Evolutionary conservation across 2,797 vertebrate species (phyloP), one percentile per base, ranked within the genome.

Genomic region (Periparus ater): DNA sequence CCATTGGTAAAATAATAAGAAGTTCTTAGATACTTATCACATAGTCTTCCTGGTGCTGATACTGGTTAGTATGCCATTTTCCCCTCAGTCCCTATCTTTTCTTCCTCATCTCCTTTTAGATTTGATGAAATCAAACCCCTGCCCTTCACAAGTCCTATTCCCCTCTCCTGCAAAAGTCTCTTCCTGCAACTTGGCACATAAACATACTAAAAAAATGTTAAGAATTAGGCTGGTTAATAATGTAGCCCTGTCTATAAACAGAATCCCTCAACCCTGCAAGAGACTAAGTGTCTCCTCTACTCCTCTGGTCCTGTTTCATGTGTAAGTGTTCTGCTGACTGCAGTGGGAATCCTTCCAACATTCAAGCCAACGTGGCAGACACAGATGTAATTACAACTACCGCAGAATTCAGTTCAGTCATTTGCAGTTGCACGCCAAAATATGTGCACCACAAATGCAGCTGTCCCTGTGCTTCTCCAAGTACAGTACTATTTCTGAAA

Each of bases 361-460:
- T n/a, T 44, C 19, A 1, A 95, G 94, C 6, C 71, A 57, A 96
- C 66, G 53, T 96, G 96, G 96, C 96, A 96, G 90, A 62, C 62
- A 80, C 88, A 96, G 95, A 95, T 94, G 84, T 88, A 96, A 94
- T 93, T 91, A 94, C 73, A 90, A 66, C 45, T n/a, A 86, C 36
- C 60, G 81, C 23, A 83, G 91, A 94, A 94, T 75, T 89, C 77
- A 70, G 73, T 34, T 78, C 66, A 91, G 50, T 78, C 61, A n/a
- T 40, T 78, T 87, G 65, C 57, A 95, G 85, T 30, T 89, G 67
- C 7, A 48, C 0, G 32, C 76, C 63, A 81, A 88, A 86, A 88
- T 78, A 88, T 32, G 34, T 45, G 26, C 40, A 67, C 58, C 55
- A 86, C 85, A 79, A 89, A 88, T 12, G 48, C 76, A 91, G 87